Evolutionary conservation across 2,888 invertebrate species (phyloP).

Genomic region (Dioctria linearis): DNA sequence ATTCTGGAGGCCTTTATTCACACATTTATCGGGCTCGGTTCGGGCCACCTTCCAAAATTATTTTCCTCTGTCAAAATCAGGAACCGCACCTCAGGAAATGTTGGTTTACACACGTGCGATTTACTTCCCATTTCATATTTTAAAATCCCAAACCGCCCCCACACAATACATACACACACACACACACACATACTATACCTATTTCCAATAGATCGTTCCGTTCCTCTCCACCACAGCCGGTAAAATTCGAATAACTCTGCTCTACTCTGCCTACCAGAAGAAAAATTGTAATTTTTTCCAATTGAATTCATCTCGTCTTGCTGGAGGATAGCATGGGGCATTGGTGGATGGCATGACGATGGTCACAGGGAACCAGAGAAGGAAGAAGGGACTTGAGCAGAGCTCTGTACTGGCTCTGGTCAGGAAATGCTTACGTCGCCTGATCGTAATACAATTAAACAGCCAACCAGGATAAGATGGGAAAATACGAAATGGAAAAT

Average conservation of each 20-base stretch:
- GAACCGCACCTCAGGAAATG: constrained; percentile 4
- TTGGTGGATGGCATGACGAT: too few relatives aligned
- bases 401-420: neutral
- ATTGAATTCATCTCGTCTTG: constrained; percentile 24
- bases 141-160: neutral
- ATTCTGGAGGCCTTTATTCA: too few relatives aligned
- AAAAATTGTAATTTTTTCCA: constrained; percentile 15
- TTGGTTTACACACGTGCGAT: constrained; percentile 19
- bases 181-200: neutral
- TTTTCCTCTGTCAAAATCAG: constrained; percentile 19
- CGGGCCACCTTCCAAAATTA: neutral
- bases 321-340: neutral
- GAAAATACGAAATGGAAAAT: neutral
- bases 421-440: constrained; percentile 45
- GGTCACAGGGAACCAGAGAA: neutral
- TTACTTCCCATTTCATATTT: neutral
- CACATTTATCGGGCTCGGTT: too few relatives aligned
- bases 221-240: neutral
- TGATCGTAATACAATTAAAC: constrained; percentile 42
- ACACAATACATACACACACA: neutral
- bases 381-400: neutral
- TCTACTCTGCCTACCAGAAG: neutral
- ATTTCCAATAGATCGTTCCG: neutral
- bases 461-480: constrained; percentile 46
- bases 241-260: neutral